phyloP scores from a whole-genome alignment of 2,113 vertebrate genomes.

The Hippoglossus stenolepis region DNA sequence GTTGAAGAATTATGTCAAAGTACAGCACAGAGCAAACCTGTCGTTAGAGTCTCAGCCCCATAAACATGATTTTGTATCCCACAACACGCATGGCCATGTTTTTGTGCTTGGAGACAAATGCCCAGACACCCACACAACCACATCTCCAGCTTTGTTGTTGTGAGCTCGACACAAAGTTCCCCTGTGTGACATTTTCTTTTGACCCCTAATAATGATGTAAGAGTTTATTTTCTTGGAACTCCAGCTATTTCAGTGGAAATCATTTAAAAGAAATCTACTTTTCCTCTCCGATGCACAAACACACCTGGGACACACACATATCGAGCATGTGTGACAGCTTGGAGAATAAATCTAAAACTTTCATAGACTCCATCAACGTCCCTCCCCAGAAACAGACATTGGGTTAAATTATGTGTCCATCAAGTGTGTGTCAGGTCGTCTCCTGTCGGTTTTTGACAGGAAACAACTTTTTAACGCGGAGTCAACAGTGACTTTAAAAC shows the following conservation, averaged over 20 bases:
- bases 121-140: slow-evolving; percentile 15
- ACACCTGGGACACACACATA: neutral
- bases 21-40: slow-evolving; percentile 45
- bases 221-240: neutral
- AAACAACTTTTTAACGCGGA: slow-evolving; percentile 7
- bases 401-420: neutral
- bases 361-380: slow-evolving; percentile 10
- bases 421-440: neutral
- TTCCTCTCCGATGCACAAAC: neutral
- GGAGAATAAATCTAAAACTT: slow-evolving; percentile 37
- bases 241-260: slow-evolving; percentile 10
- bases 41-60: slow-evolving; percentile 47
- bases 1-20: slow-evolving; percentile 66
- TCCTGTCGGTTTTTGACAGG: neutral
- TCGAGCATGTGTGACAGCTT: slow-evolving; percentile 4
- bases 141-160: slow-evolving; percentile 23
- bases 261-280: slow-evolving; percentile 12
- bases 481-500: neutral
- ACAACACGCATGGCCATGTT: slow-evolving; percentile 17
- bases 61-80: neutral
- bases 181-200: neutral
- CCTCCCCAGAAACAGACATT: neutral
- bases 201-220: slow-evolving; percentile 25
- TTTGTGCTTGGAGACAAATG: slow-evolving; percentile 2
- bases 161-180: neutral